Base-by-base conservation (phyloP, 2,113 vertebrate genomes). In the Clarias macrocephalus region DNA sequence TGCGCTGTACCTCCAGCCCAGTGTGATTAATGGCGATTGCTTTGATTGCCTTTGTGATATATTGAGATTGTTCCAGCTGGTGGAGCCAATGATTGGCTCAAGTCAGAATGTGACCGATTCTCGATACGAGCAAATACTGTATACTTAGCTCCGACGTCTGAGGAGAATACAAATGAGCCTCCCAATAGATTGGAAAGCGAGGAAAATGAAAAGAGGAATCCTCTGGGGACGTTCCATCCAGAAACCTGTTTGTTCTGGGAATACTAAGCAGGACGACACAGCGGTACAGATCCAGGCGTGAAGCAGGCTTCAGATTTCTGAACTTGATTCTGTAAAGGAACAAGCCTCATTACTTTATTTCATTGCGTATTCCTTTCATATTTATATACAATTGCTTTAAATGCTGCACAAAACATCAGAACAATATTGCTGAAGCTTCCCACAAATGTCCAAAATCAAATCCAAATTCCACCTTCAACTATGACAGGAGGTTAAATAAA, bases 1-100 rank as follows among this genome's bases (percentile, higher is more conserved):
- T 30, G 54, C 48, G 23, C 23, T 21, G 0, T 73, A 48, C 23
- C 80, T 85, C 63, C 60, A 82, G n/a, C 82, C 77, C 60, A 8
- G 33, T 30, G 30, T 87, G 82, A 68, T 86, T 80, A 68, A 86
- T 59, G 76, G 25, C 57, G 60, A 85, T 52, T 82, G 77, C 80
- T 60, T 86, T 88, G 80, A 85, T 75, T 81, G 82, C 63, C 82
- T 89, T 89, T 62, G 75, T 62, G 88, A 89, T 77, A 62, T 87
- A 85, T 82, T 37, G 66, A 77, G 84, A 81, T 77, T 33, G 80
- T 80, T 57, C 48, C 30, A 79, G 60, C 60, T 80, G 83, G 28
- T 52, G 30, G 70, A 76, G 54, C 70, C 70, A 82, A 52, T 54
- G 52, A 85, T 77, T 72, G 54, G 60, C 66, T 80, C 80, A 68